phyloP scores from a whole-genome alignment of 2,113 vertebrate species.

The Erpornis zantholeuca region DNA sequence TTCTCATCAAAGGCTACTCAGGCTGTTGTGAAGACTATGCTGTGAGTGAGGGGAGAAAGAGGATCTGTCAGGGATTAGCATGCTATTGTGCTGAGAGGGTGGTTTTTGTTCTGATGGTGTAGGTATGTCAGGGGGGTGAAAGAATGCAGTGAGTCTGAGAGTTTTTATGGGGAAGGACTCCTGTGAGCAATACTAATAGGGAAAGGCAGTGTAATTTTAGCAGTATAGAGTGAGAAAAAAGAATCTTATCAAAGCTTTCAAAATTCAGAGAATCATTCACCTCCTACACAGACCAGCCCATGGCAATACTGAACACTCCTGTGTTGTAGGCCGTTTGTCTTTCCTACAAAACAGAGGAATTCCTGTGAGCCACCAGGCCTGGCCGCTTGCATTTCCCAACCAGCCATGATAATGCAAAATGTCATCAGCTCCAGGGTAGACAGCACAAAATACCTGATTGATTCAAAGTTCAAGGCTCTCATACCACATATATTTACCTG shows the following conservation, averaged over 20 bases:
- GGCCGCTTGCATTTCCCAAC: background rate
- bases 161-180: background rate
- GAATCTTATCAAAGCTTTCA: background rate
- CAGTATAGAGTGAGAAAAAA: background rate
- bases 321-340: background rate
- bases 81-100: background rate
- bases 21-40: background rate
- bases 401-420: background rate
- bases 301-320: background rate
- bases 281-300: rapidly evolving
- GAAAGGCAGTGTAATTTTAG: background rate
- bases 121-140: background rate
- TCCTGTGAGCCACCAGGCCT: background rate
- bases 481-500: background rate
- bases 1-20: background rate
- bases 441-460: background rate
- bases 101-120: background rate
- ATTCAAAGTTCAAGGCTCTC: background rate
- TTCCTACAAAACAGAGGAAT: background rate
- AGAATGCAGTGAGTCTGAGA: background rate
- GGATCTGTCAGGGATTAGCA: background rate
- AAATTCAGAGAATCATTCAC: background rate
- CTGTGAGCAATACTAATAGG: background rate
- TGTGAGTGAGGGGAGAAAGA: background rate
- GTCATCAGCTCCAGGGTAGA: background rate